A percentile compares a stretch with the other conserved stretches of the same genome.
Evolutionary conservation across 2,113 vertebrate genomes (phyloP).

Genomic region (Motacilla tschutschensis): DNA sequence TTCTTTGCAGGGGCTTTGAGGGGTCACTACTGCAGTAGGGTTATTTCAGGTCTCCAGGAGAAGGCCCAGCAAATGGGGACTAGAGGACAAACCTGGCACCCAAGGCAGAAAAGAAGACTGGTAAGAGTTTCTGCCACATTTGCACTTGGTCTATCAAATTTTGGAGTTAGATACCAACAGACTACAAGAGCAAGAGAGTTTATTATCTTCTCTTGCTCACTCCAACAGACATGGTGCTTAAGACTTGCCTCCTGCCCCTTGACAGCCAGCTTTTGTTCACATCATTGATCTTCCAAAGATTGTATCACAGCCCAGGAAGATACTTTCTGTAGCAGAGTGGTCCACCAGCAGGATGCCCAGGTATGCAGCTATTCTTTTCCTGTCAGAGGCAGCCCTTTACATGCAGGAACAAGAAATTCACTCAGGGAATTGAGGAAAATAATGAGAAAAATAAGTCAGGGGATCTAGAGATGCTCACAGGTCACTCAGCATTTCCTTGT

Average conservation of each 20-base stretch:
- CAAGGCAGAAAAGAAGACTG: neutral
- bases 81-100: neutral
- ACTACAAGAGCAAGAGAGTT: neutral
- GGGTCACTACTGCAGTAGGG: neutral
- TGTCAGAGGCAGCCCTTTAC: neutral
- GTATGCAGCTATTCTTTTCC: neutral
- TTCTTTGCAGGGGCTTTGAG: neutral
- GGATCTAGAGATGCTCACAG: neutral
- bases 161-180: neutral
- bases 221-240: neutral
- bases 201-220: neutral
- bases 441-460: neutral
- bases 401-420: neutral
- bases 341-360: rapidly evolving
- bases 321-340: neutral
- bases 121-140: neutral
- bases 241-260: neutral
- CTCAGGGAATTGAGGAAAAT: neutral
- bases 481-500: neutral
- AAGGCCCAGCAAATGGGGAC: neutral
- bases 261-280: neutral
- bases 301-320: neutral
- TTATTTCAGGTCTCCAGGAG: neutral
- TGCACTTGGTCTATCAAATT: neutral
- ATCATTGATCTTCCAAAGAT: neutral